These are phyloP conservation scores for Scopus umbretta DNA, from an alignment of 2,113 vertebrate species.

Conservation along the genomic window DNA sequence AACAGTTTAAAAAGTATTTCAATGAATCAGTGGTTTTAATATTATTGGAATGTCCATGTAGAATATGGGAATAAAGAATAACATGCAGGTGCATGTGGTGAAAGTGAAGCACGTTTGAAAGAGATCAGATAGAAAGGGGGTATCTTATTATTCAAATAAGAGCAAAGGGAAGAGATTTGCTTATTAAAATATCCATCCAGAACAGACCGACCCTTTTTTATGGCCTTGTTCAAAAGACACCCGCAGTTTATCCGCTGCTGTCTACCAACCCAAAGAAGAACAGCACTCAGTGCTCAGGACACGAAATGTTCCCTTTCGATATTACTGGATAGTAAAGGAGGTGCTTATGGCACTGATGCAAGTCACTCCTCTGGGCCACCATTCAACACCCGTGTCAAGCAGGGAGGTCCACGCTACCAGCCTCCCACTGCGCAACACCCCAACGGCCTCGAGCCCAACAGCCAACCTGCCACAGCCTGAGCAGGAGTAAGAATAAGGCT, in stretches of 20 bases:
- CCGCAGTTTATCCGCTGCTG: background rate
- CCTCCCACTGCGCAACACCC: background rate
- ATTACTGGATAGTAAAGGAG: background rate
- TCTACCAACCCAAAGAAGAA: background rate
- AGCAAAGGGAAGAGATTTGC: background rate
- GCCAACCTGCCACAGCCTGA: background rate
- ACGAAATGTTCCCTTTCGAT: background rate
- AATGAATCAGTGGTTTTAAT: slow-evolving; percentile 47
- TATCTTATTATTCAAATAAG: slow-evolving; percentile 18
- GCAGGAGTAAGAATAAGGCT: background rate
- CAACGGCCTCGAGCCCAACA: background rate
- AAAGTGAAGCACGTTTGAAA: background rate
- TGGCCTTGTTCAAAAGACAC: background rate
- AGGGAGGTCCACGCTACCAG: background rate
- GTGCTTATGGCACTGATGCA: background rate
- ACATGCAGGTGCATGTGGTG: background rate
- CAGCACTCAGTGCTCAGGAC: background rate
- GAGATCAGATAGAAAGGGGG: background rate
- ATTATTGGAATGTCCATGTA: background rate
- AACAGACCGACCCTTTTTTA: background rate
- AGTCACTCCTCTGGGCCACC: background rate
- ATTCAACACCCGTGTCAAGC: background rate
- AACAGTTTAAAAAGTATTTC: slow-evolving; percentile 24
- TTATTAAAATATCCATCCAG: background rate
- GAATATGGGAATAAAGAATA: slow-evolving; percentile 8